Conservation (phyloP, 35 echinoderm and acorn worm species). For the Holothuria glaberrima region DNA sequence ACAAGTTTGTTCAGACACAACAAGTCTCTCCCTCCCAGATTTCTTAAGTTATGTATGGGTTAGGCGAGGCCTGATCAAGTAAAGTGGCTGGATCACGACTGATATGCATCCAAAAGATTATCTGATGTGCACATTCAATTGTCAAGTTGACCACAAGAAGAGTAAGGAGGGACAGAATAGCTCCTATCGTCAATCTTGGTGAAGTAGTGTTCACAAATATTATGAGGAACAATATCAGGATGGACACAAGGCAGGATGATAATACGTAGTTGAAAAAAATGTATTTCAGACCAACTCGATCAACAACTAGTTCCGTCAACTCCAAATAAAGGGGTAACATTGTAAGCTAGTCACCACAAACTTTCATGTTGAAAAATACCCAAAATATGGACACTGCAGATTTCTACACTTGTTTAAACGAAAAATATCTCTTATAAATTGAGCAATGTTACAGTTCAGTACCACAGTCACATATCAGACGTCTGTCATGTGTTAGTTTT, state of each 20-base stretch:
- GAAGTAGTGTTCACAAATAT: conserved; percentile 80
- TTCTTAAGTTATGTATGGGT: background rate
- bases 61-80: conserved; percentile 4
- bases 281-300: conserved; percentile 81
- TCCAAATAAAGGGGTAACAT: conserved; percentile 70
- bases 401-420: too few species aligned
- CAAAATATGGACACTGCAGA: too few species aligned
- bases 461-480: too few species aligned
- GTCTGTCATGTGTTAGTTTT: too few species aligned
- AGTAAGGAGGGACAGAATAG: conserved; percentile 81
- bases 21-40: too few species aligned
- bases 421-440: too few species aligned
- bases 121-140: conserved; percentile 98
- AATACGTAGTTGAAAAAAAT: conserved; percentile 94
- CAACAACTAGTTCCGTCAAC: conserved; percentile 83
- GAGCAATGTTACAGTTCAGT: too few species aligned
- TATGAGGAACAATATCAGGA: conserved; percentile 80
- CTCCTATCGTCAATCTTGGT: conserved; percentile 84
- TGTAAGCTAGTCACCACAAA: background rate
- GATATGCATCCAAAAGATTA: conserved; percentile 92
- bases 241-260: conserved; percentile 80
- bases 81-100: conserved; percentile 68
- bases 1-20: too few species aligned
- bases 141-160: conserved; percentile 82
- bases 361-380: too few species aligned